These are phyloP conservation scores for Drosophila tsacasi DNA, from an alignment of 1,140 invertebrate species.

Conservation along the genomic window DNA sequence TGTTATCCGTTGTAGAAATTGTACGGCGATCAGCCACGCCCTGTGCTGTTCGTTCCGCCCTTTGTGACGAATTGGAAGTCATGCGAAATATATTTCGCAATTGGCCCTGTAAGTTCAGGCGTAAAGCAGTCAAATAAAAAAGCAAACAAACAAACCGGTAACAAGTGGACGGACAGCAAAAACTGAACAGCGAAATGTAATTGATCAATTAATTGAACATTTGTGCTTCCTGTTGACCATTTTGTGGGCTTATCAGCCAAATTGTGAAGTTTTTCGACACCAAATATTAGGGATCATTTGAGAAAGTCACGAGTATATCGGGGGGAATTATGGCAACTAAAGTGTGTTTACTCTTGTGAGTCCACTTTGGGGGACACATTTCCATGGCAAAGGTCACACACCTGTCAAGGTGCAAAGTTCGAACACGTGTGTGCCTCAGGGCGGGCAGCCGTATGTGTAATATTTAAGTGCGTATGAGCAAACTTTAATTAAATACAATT, in stretches of 20 bases:
- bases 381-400: slow-evolving; percentile 26
- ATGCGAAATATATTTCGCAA: slow-evolving; percentile 59
- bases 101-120: slow-evolving; percentile 49
- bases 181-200: slow-evolving; percentile 32
- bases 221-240: slow-evolving; percentile 40
- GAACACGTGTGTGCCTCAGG: slow-evolving; percentile 6
- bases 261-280: not conserved
- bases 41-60: slow-evolving; percentile 37
- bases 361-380: not conserved
- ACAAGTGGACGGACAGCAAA: slow-evolving; percentile 28
- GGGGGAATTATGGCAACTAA: not conserved
- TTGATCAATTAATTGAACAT: slow-evolving; percentile 50
- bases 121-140: slow-evolving; percentile 16
- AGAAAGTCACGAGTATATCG: slow-evolving; percentile 7
- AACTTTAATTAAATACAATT: slow-evolving; percentile 40
- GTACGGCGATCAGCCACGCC: slow-evolving; percentile 28
- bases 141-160: slow-evolving; percentile 11
- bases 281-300: not conserved
- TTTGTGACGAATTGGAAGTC: slow-evolving; percentile 31
- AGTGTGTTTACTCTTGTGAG: not conserved
- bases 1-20: slow-evolving; percentile 12
- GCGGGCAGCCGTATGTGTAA: slow-evolving; percentile 4
- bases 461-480: slow-evolving; percentile 33
- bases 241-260: slow-evolving; percentile 15
- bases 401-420: slow-evolving; percentile 23